Percentiles rank a stretch among this genome's conserved stretches.
Conservation (phyloP, 2,113 vertebrate species). For the Oryzias curvinotus region DNA sequence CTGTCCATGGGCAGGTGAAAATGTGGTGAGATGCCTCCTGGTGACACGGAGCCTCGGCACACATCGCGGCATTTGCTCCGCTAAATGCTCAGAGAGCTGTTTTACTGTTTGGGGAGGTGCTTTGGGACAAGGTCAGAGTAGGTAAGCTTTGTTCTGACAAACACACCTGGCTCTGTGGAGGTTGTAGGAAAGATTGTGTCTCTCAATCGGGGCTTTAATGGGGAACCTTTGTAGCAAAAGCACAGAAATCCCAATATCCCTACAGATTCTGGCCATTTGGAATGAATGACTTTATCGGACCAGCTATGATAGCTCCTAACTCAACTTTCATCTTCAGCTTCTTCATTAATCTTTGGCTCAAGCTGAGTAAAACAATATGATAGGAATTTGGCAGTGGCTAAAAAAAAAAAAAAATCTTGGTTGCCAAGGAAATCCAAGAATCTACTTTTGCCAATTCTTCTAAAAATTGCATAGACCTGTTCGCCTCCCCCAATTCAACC, state of each 20-base stretch:
- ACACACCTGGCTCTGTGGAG: slow-evolving; percentile 16
- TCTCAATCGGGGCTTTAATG: slow-evolving; percentile 55
- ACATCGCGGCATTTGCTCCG: slow-evolving; percentile 37
- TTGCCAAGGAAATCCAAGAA: too few relatives aligned
- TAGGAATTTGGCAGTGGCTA: too few relatives aligned
- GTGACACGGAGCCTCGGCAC: slow-evolving; percentile 45
- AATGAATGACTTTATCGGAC: not conserved
- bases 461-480: too few relatives aligned
- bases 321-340: slow-evolving; percentile 32
- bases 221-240: slow-evolving; percentile 31
- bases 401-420: too few relatives aligned
- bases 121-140: slow-evolving; percentile 36
- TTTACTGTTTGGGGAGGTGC: slow-evolving; percentile 23
- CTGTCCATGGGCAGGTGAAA: slow-evolving; percentile 61
- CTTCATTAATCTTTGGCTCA: too few relatives aligned
- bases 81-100: slow-evolving; percentile 50
- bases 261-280: not conserved
- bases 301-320: slow-evolving; percentile 23
- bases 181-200: slow-evolving; percentile 32
- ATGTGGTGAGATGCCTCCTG: slow-evolving; percentile 44
- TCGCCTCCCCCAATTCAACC: too few relatives aligned
- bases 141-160: slow-evolving; percentile 39
- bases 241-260: not conserved
- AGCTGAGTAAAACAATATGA: too few relatives aligned
- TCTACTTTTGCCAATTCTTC: too few relatives aligned